Percentiles rank a stretch among this genome's conserved stretches.
phyloP scores from a whole-genome alignment of 2,797 vertebrate genomes.

The Nyctalus aviator region DNA sequence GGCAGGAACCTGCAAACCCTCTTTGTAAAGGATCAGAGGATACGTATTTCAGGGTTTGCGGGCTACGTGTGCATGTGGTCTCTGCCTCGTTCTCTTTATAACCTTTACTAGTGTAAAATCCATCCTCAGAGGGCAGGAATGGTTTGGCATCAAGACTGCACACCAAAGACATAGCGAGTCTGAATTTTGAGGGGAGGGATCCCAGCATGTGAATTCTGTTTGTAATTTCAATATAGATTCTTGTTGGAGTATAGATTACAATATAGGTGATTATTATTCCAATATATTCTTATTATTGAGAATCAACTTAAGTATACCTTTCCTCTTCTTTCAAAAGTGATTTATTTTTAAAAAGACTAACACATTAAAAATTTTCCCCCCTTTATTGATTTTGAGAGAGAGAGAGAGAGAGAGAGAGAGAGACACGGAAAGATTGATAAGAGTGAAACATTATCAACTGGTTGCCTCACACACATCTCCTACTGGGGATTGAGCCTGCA shows the following conservation, averaged over 20 bases:
- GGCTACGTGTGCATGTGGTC: not conserved
- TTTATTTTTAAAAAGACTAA: not conserved
- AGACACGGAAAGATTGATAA: no score
- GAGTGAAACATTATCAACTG: no score
- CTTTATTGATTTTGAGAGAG: no score
- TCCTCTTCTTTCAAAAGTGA: not conserved
- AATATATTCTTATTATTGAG: not conserved
- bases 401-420: no score
- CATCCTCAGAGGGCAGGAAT: not conserved
- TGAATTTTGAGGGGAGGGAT: not conserved
- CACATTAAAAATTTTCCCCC: no score
- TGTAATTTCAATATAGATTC: constrained; percentile 20
- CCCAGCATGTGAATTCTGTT: not conserved
- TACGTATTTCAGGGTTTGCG: not conserved
- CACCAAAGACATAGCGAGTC: not conserved
- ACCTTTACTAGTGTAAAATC: constrained; percentile 25
- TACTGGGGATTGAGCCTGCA: no score
- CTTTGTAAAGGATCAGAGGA: not conserved
- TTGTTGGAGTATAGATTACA: not conserved
- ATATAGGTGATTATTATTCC: not conserved
- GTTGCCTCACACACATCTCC: no score
- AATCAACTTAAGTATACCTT: not conserved
- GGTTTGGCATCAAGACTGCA: not conserved
- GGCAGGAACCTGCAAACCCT: not conserved
- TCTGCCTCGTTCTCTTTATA: constrained; percentile 35